A percentile compares a stretch with the other conserved stretches of the same genome.
These are phyloP conservation scores for Pyxicephalus adspersus DNA, from an alignment of 2,113 vertebrate genomes.

Conservation along the genomic window DNA sequence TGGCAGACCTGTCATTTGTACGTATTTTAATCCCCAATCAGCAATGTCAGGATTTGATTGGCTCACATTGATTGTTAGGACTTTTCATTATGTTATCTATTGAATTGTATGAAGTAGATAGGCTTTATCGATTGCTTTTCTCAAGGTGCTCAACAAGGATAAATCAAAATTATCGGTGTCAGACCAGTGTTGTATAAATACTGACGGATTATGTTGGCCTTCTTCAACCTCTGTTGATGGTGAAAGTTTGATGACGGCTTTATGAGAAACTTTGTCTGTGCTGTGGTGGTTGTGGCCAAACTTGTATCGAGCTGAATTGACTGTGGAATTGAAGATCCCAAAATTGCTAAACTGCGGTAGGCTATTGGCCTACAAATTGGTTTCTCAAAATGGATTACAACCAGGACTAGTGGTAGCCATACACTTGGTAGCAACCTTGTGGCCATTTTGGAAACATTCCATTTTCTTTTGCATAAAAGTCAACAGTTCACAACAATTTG, in stretches of 20 bases:
- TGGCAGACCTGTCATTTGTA: too few relatives aligned
- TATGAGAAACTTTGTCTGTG: not conserved
- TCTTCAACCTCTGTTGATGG: not conserved
- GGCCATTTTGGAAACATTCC: too few relatives aligned
- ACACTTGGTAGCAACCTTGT: too few relatives aligned
- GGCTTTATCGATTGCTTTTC: slow-evolving; percentile 15
- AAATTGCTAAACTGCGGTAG: too few relatives aligned
- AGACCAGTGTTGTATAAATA: not conserved
- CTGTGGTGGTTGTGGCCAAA: too few relatives aligned
- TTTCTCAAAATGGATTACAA: too few relatives aligned
- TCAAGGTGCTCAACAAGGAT: slow-evolving; percentile 24
- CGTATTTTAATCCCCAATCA: not conserved
- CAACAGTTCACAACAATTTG: too few relatives aligned
- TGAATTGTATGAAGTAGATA: not conserved
- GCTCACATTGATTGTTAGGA: not conserved
- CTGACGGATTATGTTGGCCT: not conserved
- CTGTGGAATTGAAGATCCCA: too few relatives aligned
- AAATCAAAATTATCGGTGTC: slow-evolving; percentile 27
- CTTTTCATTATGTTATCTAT: slow-evolving; percentile 18
- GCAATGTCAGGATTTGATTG: slow-evolving; percentile 14
- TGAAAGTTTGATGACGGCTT: not conserved
- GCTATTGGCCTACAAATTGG: too few relatives aligned
- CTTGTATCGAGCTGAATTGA: too few relatives aligned
- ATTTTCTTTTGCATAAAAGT: too few relatives aligned
- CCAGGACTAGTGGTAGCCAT: too few relatives aligned